A percentile compares a stretch with the other conserved stretches of the same genome.
These are phyloP conservation scores for Sylvia atricapilla DNA, from an alignment of 2,113 vertebrate genomes.

Conservation along the genomic window DNA sequence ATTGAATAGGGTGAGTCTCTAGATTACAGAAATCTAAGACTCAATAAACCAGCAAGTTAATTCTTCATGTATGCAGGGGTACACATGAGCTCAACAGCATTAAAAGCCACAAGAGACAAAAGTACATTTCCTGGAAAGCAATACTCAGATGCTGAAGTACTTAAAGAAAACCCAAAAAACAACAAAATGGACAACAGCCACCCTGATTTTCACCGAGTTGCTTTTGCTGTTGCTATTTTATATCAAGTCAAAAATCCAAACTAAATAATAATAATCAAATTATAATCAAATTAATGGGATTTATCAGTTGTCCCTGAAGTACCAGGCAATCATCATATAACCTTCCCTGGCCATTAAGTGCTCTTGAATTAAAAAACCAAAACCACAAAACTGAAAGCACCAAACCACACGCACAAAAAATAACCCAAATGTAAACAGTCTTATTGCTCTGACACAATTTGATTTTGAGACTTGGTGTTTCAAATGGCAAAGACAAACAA, in stretches of 20 bases:
- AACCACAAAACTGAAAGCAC: not conserved
- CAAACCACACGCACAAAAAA: not conserved
- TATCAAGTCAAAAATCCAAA: not conserved
- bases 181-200: not conserved
- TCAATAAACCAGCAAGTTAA: not conserved
- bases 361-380: not conserved
- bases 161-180: fast-evolving
- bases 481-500: not conserved
- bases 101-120: not conserved
- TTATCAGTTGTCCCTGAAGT: not conserved
- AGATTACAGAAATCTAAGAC: not conserved
- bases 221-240: not conserved
- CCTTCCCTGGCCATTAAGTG: not conserved
- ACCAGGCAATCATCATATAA: not conserved
- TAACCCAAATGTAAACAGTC: not conserved
- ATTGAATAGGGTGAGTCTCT: not conserved
- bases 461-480: not conserved
- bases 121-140: not conserved
- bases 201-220: not conserved
- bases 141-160: not conserved
- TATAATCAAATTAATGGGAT: not conserved
- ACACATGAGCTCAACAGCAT: not conserved
- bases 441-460: not conserved
- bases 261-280: not conserved
- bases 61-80: not conserved